These are phyloP conservation scores for Lagothrix lagotricha DNA, from an alignment of 2,797 vertebrate genomes.

Conservation along the genomic window DNA sequence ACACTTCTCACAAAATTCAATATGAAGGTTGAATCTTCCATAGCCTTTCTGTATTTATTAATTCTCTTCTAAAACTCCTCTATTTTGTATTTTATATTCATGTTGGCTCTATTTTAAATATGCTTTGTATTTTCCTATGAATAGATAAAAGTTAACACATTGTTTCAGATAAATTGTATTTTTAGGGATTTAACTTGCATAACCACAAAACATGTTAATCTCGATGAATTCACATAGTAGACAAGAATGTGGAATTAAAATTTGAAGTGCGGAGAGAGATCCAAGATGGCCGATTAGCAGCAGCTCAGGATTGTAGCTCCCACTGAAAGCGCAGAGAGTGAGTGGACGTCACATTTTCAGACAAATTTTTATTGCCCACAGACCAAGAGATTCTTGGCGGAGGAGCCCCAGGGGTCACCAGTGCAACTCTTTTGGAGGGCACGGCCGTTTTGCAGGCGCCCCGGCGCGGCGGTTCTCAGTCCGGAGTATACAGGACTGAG, in stretches of 20 bases:
- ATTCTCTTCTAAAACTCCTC: background rate
- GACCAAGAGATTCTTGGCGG: too few relatives aligned
- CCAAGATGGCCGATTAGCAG: too few relatives aligned
- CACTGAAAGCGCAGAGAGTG: too few relatives aligned
- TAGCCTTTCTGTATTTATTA: background rate
- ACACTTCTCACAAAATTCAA: too few relatives aligned
- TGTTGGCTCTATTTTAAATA: background rate
- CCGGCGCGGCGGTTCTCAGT: too few relatives aligned
- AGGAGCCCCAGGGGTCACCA: too few relatives aligned
- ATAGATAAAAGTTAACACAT: background rate
- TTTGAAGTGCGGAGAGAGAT: background rate
- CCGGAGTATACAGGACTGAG: too few relatives aligned
- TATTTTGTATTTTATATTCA: background rate
- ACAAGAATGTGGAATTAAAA: background rate
- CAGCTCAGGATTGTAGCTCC: too few relatives aligned
- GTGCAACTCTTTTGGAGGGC: too few relatives aligned
- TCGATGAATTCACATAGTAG: background rate
- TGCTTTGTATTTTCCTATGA: background rate
- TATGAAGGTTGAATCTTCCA: background rate
- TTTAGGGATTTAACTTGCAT: background rate
- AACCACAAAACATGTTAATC: background rate
- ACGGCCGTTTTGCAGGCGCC: too few relatives aligned
- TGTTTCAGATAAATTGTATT: background rate
- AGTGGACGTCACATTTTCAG: too few relatives aligned
- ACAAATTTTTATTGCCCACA: too few relatives aligned